Percentiles rank a stretch among this genome's conserved stretches.
Conservation (phyloP, 1,140 invertebrate species). For the Neocloeon triangulifer region DNA sequence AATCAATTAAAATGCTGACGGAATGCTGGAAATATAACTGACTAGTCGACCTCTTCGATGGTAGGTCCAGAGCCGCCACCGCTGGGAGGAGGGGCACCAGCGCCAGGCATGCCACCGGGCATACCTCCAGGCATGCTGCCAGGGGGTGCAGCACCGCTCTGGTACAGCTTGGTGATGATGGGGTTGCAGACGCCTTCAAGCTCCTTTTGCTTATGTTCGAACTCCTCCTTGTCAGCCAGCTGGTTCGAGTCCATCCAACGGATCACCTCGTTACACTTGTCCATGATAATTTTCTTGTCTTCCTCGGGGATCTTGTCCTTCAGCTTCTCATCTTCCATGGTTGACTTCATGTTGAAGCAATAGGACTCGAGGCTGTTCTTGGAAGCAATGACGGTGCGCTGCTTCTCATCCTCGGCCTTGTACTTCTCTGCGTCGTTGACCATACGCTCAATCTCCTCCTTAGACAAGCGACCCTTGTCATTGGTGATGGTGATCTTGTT, state of each 20-base stretch:
- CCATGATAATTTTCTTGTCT: conserved; percentile 16
- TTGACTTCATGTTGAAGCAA: conserved; percentile 32
- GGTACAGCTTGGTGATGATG: conserved; percentile 14
- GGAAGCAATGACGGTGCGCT: conserved; percentile 16
- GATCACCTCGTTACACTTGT: conserved; percentile 17
- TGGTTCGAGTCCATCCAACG: conserved; percentile 21
- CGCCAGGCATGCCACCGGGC: conserved; percentile 16
- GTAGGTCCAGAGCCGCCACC: conserved; percentile 29
- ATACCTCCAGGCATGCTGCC: conserved; percentile 36
- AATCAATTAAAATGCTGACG: too few relatives aligned
- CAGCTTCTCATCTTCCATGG: conserved; percentile 25
- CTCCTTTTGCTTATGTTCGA: conserved; percentile 17
- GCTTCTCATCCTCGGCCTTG: conserved; percentile 13
- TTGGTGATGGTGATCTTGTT: conserved; percentile 30
- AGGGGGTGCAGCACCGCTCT: conserved; percentile 11
- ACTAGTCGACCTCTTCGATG: conserved; percentile 41
- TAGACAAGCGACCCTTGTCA: conserved; percentile 35
- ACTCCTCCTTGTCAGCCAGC: conserved; percentile 21
- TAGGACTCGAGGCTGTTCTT: conserved; percentile 36
- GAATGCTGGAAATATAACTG: too few relatives aligned
- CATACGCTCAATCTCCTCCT: conserved; percentile 42
- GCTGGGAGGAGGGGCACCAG: conserved; percentile 21
- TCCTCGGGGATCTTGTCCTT: conserved; percentile 18
- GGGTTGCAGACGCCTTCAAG: conserved; percentile 12
- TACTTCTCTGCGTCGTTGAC: conserved; percentile 20